phyloP scores from a whole-genome alignment of 2,888 invertebrate genomes.

The Caenorhabditis zanzibari region DNA sequence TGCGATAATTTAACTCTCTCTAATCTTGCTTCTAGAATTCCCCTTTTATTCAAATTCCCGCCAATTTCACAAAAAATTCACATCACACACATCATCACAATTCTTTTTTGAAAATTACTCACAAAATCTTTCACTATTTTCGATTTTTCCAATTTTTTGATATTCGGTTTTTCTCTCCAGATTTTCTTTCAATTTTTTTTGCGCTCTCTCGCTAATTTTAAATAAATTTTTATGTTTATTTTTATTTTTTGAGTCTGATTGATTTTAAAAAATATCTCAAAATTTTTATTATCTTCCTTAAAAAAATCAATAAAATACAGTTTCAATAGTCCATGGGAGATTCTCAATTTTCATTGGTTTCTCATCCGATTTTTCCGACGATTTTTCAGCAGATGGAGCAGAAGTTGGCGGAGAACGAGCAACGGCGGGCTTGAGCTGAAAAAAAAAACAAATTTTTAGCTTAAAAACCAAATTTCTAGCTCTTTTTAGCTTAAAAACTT shows the following conservation, averaged over 20 bases:
- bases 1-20: not conserved
- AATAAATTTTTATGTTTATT: no score
- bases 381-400: not conserved
- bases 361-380: constrained; percentile 3
- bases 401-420: constrained; percentile 6
- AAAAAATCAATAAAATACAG: constrained; percentile 15
- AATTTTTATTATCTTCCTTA: not conserved
- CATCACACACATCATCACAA: no score
- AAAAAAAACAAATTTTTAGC: not conserved
- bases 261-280: not conserved
- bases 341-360: not conserved
- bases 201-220: no score
- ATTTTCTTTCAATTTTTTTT: no score
- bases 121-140: no score
- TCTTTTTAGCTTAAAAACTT: not conserved
- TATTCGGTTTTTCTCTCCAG: no score
- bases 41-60: not conserved
- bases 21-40: not conserved
- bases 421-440: not conserved
- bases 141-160: no score
- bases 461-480: not conserved
- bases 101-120: no score
- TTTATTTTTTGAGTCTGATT: no score
- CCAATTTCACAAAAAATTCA: no score
- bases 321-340: constrained; percentile 26